These are phyloP conservation scores for Periophthalmus modestus DNA, from an alignment of 2,113 vertebrate species.

Conservation along the genomic window DNA sequence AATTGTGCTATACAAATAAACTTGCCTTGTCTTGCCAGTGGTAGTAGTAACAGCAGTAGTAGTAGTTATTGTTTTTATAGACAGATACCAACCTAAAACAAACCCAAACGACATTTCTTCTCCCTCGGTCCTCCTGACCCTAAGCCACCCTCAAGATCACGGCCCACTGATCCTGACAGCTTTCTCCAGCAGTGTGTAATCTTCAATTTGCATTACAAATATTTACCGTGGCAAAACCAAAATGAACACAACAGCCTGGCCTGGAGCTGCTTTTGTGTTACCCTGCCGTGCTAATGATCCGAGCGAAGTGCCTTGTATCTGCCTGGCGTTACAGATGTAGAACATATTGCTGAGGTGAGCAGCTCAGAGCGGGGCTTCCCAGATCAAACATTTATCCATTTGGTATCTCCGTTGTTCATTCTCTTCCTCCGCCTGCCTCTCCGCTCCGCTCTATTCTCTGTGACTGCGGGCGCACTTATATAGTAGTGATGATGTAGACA, in stretches of 20 bases:
- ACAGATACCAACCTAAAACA: background rate
- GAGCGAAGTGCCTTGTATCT: constrained; percentile 57
- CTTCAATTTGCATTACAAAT: background rate
- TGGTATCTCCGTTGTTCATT: constrained; percentile 47
- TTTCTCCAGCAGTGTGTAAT: background rate
- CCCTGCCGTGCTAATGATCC: constrained; percentile 66
- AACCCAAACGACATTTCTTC: background rate
- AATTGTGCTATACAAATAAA: too few relatives aligned
- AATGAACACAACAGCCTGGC: background rate
- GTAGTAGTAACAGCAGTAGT: too few relatives aligned
- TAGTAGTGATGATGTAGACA: constrained; percentile 73
- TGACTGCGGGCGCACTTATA: constrained; percentile 67
- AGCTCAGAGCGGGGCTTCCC: constrained; percentile 64
- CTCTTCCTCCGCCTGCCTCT: constrained; percentile 50
- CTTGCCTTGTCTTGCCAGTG: too few relatives aligned
- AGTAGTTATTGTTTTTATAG: too few relatives aligned
- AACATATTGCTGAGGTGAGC: constrained; percentile 69
- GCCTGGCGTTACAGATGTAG: constrained; percentile 68
- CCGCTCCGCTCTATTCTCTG: constrained; percentile 56
- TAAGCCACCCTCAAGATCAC: background rate
- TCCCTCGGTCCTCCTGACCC: background rate
- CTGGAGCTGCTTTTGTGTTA: constrained; percentile 38
- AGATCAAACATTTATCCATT: constrained; percentile 77
- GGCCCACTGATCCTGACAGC: background rate
- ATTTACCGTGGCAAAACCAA: background rate